phyloP scores from a whole-genome alignment of 2,113 vertebrate species.

The Sylvicapra grimmia region DNA sequence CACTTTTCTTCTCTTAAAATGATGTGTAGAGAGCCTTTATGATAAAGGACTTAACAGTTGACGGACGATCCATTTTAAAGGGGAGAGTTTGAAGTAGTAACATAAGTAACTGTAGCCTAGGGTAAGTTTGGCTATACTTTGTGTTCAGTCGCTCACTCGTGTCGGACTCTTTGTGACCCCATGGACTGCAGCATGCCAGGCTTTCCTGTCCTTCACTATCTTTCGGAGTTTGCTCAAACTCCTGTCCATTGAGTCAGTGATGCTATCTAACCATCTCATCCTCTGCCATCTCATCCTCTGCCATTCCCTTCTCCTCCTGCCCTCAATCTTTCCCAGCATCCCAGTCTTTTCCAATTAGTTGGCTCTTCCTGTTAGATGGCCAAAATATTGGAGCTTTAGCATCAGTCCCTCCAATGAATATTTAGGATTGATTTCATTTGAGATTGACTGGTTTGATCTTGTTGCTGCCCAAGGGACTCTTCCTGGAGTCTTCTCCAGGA shows the following conservation, averaged over 20 bases:
- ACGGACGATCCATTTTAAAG: constrained; percentile 18
- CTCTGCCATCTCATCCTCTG: background rate
- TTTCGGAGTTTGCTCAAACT: background rate
- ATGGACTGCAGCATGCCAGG: background rate
- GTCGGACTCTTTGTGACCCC: background rate
- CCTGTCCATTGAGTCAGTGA: background rate
- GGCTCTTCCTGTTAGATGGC: background rate
- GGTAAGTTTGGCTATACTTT: background rate
- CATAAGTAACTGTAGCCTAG: constrained; percentile 9
- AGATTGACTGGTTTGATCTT: background rate
- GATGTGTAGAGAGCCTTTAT: background rate
- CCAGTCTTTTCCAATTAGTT: background rate
- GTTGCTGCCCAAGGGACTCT: background rate
- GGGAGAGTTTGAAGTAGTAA: background rate
- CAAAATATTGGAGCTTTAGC: background rate
- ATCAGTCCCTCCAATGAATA: background rate
- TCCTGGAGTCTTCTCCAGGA: background rate
- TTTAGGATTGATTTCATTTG: background rate
- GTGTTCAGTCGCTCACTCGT: background rate
- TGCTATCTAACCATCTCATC: background rate
- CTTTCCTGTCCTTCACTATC: background rate
- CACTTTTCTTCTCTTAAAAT: background rate
- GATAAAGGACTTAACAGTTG: background rate
- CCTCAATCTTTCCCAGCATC: background rate
- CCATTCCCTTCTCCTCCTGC: background rate